These are phyloP conservation scores for Cinclus mexicanus DNA, from an alignment of 2,113 vertebrate genomes.

Conservation along the genomic window DNA sequence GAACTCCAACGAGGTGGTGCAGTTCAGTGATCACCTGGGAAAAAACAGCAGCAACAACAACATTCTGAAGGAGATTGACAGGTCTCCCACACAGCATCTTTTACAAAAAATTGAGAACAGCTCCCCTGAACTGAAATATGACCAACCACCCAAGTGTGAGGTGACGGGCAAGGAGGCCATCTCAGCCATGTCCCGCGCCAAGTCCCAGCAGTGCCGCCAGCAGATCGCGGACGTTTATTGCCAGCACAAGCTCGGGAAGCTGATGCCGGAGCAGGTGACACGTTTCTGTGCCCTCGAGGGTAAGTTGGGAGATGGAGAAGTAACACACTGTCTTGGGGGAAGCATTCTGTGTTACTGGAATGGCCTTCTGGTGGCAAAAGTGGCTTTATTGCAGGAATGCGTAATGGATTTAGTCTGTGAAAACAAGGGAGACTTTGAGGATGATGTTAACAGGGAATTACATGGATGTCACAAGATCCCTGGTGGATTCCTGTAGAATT, in stretches of 20 bases:
- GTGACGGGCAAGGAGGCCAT: slow-evolving; percentile 95
- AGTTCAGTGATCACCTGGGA: neutral
- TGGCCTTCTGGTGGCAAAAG: neutral
- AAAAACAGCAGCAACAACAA: slow-evolving; percentile 71
- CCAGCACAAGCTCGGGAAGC: slow-evolving; percentile 87
- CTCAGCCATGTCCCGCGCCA: slow-evolving; percentile 89
- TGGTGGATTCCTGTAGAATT: neutral
- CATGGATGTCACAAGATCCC: neutral
- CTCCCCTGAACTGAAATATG: slow-evolving; percentile 79
- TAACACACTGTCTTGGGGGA: rapidly evolving
- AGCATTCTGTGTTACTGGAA: neutral
- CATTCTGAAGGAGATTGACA: slow-evolving; percentile 58
- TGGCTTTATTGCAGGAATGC: neutral
- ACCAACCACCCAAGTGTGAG: slow-evolving; percentile 88
- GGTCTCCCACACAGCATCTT: slow-evolving; percentile 49
- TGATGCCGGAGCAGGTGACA: slow-evolving; percentile 93
- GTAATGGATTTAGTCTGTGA: neutral
- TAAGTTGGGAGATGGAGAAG: slow-evolving; percentile 66
- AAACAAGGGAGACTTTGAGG: neutral
- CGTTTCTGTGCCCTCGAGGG: slow-evolving; percentile 93
- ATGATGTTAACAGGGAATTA: neutral
- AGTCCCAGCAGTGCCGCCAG: slow-evolving; percentile 89
- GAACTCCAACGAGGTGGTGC: slow-evolving; percentile 80
- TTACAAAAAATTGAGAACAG: slow-evolving; percentile 62
- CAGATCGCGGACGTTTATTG: slow-evolving; percentile 92